Evolutionary conservation across 23 tunicate species (phyloP).

Genomic region (Halocynthia roretzi): DNA sequence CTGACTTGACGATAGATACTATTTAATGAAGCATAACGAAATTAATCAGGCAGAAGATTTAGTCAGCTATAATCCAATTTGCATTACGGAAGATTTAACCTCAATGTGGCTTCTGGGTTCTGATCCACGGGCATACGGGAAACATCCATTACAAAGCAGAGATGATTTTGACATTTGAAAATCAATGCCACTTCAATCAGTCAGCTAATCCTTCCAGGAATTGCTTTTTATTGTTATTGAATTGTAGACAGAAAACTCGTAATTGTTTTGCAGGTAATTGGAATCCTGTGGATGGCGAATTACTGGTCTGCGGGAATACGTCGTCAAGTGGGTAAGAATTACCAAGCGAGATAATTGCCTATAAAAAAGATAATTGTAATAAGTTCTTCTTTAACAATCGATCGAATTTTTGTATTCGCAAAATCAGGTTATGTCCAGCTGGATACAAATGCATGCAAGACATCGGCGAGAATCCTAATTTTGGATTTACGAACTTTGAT

Average conservation of each 20-base stretch:
- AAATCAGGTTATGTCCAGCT: slow-evolving; percentile 60
- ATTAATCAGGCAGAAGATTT: too few relatives aligned
- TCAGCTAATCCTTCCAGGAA: slow-evolving; percentile 12
- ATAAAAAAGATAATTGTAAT: background rate
- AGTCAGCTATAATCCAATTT: too few relatives aligned
- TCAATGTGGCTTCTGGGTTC: too few relatives aligned
- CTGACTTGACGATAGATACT: too few relatives aligned
- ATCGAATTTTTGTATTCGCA: background rate
- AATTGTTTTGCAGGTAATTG: slow-evolving; percentile 38
- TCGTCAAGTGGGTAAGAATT: slow-evolving; percentile 77
- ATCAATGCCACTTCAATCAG: slow-evolving; percentile 6
- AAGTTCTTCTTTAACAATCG: background rate
- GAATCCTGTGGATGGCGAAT: slow-evolving; percentile 68
- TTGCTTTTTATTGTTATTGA: slow-evolving; percentile 7
- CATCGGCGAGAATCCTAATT: slow-evolving; percentile 72
- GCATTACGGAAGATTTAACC: too few relatives aligned
- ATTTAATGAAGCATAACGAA: too few relatives aligned
- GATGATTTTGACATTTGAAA: background rate
- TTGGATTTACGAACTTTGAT: slow-evolving; percentile 90
- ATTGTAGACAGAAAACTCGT: too few relatives aligned
- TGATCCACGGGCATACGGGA: too few relatives aligned
- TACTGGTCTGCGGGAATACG: slow-evolving; percentile 73
- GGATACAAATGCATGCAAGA: slow-evolving; percentile 64
- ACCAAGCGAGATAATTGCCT: background rate
- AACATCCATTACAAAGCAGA: background rate